Base-by-base conservation (phyloP, 2,113 vertebrate genomes). In the Campylomormyrus numenius region DNA sequence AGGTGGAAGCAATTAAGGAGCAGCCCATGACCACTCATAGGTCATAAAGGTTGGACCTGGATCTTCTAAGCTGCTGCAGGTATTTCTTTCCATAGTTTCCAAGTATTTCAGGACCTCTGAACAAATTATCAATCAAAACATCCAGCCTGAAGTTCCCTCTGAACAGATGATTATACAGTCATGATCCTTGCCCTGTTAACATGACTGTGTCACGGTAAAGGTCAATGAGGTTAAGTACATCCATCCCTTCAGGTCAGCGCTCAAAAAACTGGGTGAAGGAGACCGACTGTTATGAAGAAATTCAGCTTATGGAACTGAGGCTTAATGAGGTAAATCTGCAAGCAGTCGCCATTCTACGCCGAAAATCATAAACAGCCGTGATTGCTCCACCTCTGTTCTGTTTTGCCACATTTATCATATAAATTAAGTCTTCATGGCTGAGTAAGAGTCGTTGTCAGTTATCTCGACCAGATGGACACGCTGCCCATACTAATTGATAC, bases 1-100 rank as follows among this genome's bases (percentile, higher is more conserved):
- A 85, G 39, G 83, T 85, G 45, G 83, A 85, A 42, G 83, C 83
- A 85, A 85, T 85, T 85, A 85, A 85, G 19, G 83, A 85, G 7
- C 83, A 85, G 83, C 45, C 83, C 42, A 19, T 85, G 83, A 85
- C 83, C 45, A 46, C 42, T 85, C 3, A 24, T 46, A 19, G 13
- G 83, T 21, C 21, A 85, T 9, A 48, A 85, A 85, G 83, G 39
- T 42, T 24, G 10, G 21, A 46, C 39, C 77, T 83, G 77, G 77
- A 46, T 83, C 77, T 83, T 42, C 31, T 83, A 45, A 74, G 77
- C 77, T 31, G 77, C 15, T 46, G 21, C 45, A 46, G 83, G 39
- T 48, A 85, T 85, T 48, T 85, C 45, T 24, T 48, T 45, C 10
- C 45, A 46, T 85, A 42, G 21, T 46, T 45, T 11, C 39, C 83